Evolutionary conservation across 2,797 vertebrate genomes (phyloP), one percentile per base, ranked within the genome.

Genomic region (Muraenolepis orangiensis): DNA sequence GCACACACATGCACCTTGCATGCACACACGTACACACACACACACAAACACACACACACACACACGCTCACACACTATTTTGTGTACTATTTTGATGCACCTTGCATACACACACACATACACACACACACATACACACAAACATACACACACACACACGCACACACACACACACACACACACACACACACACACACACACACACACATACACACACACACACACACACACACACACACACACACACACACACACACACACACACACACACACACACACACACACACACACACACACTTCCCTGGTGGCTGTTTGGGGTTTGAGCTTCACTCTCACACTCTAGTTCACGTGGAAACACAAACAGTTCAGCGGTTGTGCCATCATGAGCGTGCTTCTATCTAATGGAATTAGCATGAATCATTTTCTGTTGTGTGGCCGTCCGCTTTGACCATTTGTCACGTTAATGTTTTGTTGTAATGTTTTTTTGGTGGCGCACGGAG

Each of bases 351-450:
- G 16, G 18, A 23, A 34, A 80, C 81, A 73, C 76, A 82, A 77
- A 78, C 30, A 75, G 13, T 69, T 75, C 72, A 81, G 46, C 46
- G 67, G 66, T 42, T 70, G 26, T 23, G 28, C 14, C 36, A 76
- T 73, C 57, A 71, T 57, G 29, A 31, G 72, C 40, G 36, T 67
- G 73, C 71, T 70, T 69, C n/a, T n/a, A 81, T 73, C 26, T 72
- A 78, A 78, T 82, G 81, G 28, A 71, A 46, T 80, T 71, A 81
- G 76, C 74, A 20, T 4, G 74, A 78, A 70, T 81, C 78, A 81
- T 78, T 79, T 77, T 76, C n/a, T n/a, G n/a, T n/a, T 70, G 72
- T 69, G 32, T 64, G 57, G 66, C 32, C 11, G 67, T 16, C 64
- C 11, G 32, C 31, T 28, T 40, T 31, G 40, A 38, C 29, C 14